Percentiles rank a stretch among this genome's conserved stretches.
Evolutionary conservation across 2,797 vertebrate genomes (phyloP).

Genomic region (Lutjanus argentimaculatus): DNA sequence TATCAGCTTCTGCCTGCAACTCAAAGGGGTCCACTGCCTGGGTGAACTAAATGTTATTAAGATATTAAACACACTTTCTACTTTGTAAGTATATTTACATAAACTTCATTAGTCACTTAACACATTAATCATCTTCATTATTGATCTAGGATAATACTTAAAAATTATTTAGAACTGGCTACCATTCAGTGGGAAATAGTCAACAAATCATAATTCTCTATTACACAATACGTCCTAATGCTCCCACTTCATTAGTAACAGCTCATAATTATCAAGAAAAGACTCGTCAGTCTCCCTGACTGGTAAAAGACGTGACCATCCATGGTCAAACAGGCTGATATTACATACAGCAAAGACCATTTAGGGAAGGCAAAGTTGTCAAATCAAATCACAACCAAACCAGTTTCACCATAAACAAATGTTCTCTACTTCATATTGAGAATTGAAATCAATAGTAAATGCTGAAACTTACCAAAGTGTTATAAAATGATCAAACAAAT

Average conservation of each 20-base stretch:
- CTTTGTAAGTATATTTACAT: slow-evolving; percentile 66
- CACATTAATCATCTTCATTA: slow-evolving; percentile 50
- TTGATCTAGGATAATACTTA: slow-evolving; percentile 48
- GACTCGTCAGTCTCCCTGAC: slow-evolving; percentile 12
- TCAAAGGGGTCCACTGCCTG: slow-evolving; percentile 31
- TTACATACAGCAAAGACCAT: slow-evolving; percentile 36
- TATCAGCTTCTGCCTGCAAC: slow-evolving; percentile 41
- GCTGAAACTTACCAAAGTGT: slow-evolving; percentile 54
- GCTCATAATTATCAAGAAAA: slow-evolving; percentile 30
- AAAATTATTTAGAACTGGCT: slow-evolving; percentile 16
- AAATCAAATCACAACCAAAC: slow-evolving; percentile 43
- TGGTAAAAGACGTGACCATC: slow-evolving; percentile 27
- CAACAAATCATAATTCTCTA: slow-evolving; percentile 29
- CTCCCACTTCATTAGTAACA: slow-evolving; percentile 76
- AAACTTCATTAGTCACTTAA: slow-evolving; percentile 57
- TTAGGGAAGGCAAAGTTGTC: slow-evolving; percentile 46
- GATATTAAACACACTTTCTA: slow-evolving; percentile 46
- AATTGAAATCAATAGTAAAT: slow-evolving; percentile 56
- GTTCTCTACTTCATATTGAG: slow-evolving; percentile 24
- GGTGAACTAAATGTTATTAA: slow-evolving; percentile 35
- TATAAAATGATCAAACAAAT: slow-evolving; percentile 70
- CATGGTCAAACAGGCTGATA: slow-evolving; percentile 26
- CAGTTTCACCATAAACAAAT: slow-evolving; percentile 22
- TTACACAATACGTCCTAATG: slow-evolving; percentile 14
- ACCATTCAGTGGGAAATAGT: slow-evolving; percentile 68